Evolutionary conservation across 92 coral and sea anemone species (phyloP), one percentile per base, ranked within the genome.

Genomic region (Epizoanthus fatuus): DNA sequence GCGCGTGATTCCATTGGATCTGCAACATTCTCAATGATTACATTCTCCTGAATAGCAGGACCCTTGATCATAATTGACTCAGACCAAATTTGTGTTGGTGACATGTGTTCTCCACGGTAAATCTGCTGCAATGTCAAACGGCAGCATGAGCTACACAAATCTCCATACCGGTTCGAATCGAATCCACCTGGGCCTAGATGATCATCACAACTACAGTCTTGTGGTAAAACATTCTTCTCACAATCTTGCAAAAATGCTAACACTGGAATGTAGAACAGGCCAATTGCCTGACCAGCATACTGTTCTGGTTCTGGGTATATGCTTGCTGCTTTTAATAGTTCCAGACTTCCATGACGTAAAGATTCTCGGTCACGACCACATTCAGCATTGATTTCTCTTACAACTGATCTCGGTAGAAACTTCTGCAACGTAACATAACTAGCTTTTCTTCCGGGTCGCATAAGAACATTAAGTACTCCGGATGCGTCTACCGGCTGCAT

Each of bases 351-450:
- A 51, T 14, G 13, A 7, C 10, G 8, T 4, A 5, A 15, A 3
- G 75, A 44, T 17, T n/a, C 7, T 0, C 55, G 16, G 3, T 44
- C 75, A 40, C 55, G 75, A 19, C 75, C 75, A 69, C 75, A 69
- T 29, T 69, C 15, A 45, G 12, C 59, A 22, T n/a, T 4, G 12
- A 22, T 20, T 49, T 32, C 35, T 13, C 4, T 39, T 15, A 70
- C 17, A 42, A 47, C 59, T 15, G 25, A 14, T 71, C 15, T n/a
- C 0, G 80, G 80, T 0, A 75, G 10, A 25, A 15, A 15, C 40
- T 75, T 75, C 35, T 75, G 67, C 10, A 75, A 16, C 0, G 80
- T 75, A 5, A 55, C 67, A 75, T 75, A 75, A 7, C 80, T 54
- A 5, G 66, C 80, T 32, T 16, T 75, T 10, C 6, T 16, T 16